Conservation (phyloP, 1,140 invertebrate species). For the Lucilia sericata region DNA sequence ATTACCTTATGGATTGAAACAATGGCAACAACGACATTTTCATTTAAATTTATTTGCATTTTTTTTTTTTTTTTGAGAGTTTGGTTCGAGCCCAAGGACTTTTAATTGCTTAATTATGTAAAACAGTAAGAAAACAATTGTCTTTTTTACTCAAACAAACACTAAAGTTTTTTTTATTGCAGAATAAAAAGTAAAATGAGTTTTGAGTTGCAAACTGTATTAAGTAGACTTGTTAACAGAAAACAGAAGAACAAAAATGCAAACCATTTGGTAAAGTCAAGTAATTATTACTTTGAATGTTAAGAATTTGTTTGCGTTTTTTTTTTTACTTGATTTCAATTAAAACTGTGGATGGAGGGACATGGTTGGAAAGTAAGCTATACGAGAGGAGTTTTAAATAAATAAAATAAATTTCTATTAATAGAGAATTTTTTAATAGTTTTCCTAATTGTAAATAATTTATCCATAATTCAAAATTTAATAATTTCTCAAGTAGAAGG, state of each 20-base stretch:
- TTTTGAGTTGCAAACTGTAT: neutral
- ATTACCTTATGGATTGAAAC: constrained; percentile 23
- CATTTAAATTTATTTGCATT: neutral
- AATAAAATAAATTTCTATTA: too few species aligned
- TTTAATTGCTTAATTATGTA: constrained; percentile 49
- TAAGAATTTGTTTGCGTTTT: neutral
- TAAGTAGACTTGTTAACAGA: neutral
- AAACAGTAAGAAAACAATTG: constrained; percentile 44
- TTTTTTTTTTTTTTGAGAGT: constrained; percentile 6
- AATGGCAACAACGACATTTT: neutral
- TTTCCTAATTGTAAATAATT: too few species aligned
- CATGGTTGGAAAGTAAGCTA: neutral
- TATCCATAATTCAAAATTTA: too few species aligned
- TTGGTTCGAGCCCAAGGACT: constrained; percentile 1
- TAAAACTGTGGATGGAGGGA: neutral
- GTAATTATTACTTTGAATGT: constrained; percentile 35
- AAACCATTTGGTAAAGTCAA: constrained; percentile 6
- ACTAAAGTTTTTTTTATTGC: too few species aligned
- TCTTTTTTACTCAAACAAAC: neutral
- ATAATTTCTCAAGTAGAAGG: too few species aligned
- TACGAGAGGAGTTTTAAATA: too few species aligned
- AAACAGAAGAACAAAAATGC: neutral
- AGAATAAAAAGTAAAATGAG: neutral
- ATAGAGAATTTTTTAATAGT: too few species aligned
- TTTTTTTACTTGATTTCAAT: neutral